A percentile compares a stretch with the other conserved stretches of the same genome.
Conservation (phyloP, 2,113 vertebrate species). For the Nesogale talazaci region DNA sequence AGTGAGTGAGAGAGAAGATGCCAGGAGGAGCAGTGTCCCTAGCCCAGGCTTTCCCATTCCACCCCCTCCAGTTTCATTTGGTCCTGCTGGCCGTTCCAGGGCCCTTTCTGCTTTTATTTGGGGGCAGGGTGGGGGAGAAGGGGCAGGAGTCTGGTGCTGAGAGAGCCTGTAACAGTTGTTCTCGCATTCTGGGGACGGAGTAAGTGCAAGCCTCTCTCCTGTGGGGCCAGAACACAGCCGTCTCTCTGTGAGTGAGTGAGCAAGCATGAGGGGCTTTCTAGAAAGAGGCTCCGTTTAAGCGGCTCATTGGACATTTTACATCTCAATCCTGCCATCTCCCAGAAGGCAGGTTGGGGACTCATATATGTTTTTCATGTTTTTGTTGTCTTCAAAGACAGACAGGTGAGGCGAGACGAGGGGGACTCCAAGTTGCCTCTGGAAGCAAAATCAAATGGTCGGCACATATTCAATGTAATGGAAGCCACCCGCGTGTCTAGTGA, state of each 20-base stretch:
- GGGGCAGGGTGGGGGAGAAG: neutral
- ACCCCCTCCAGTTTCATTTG: neutral
- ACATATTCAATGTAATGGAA: constrained; percentile 56
- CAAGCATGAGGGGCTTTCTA: neutral
- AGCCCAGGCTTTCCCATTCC: neutral
- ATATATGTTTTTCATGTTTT: constrained; percentile 43
- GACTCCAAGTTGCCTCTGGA: constrained; percentile 7
- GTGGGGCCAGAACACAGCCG: neutral
- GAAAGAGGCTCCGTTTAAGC: neutral
- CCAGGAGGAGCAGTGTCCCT: neutral
- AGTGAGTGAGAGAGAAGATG: too few species aligned
- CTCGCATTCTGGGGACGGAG: neutral
- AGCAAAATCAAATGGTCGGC: constrained; percentile 46
- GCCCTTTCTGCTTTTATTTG: neutral
- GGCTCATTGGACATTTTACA: neutral
- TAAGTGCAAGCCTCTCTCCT: neutral
- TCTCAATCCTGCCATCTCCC: constrained; percentile 25
- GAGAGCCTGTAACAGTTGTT: neutral
- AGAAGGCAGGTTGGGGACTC: constrained; percentile 23
- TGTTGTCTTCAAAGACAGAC: constrained; percentile 47
- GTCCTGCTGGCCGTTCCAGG: neutral
- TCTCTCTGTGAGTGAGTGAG: neutral
- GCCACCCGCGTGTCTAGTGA: constrained; percentile 59
- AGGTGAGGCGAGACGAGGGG: constrained; percentile 6
- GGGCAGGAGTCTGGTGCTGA: neutral